Base-by-base conservation (phyloP, 1,140 invertebrate species). In the Drosophila sproati region DNA sequence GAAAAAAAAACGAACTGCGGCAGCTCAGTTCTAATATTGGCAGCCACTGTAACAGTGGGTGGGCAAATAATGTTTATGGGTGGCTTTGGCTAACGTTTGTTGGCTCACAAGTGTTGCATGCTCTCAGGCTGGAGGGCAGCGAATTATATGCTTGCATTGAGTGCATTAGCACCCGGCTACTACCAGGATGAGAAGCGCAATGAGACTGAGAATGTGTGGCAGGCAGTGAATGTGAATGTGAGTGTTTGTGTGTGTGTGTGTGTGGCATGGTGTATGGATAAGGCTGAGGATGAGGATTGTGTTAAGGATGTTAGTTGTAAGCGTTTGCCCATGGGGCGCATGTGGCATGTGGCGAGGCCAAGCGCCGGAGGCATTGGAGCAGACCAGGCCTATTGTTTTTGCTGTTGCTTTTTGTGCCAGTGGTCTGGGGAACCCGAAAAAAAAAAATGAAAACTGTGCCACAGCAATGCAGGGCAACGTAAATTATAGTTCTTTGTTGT, bases 101-200 rank as follows among this genome's bases (percentile, higher is more conserved):
- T 73, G 79, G 76, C 73, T 77, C 66, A 73, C 57, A 61, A 79
- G 79, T 82, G 72, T 66, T 67, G 82, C 79, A 66, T 73, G 71
- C 72, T 78, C 61, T 87, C 69, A 67, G 69, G 77, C 81, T 87
- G 62, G 80, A 82, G 73, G 80, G 80, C 82, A 87, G 80, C 83
- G 77, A 88, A 88, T 88, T 88, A 88, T 88, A 85, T 88, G 83
- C 83, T 88, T 88, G 77, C 73, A 78, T 60, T 74, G 83, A 88
- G 83, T 88, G 85, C 83, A 88, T 88, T 88, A 88, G 83, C 85
- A 88, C 83, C 82, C 76, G 62, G 59, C 48, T 43, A 37, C 66
- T 47, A 66, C 56, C 37, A 35, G 54, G 66, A 57, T 56, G 55
- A 57, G 56, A 50, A 51, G 45, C 34, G 47, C 34, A 45, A 67